Evolutionary conservation across 2,113 vertebrate species (phyloP), one percentile per base, ranked within the genome.

Genomic region (Pelecanus crispus): DNA sequence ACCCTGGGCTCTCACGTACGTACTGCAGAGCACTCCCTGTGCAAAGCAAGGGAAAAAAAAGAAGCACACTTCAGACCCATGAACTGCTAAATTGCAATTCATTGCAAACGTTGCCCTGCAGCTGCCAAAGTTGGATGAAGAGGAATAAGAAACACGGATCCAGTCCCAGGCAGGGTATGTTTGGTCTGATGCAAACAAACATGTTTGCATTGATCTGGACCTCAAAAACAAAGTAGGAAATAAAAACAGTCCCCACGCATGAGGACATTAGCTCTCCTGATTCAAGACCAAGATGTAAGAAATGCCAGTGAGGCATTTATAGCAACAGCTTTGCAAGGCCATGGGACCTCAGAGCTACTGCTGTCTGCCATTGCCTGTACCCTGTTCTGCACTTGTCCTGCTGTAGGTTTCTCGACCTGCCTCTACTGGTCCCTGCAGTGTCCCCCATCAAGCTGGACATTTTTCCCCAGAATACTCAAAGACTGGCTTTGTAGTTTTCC

Each of bases 111-210:
- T 52, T 81, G 38, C 61, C 36, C 70, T 71, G 4, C 0, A 0
- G 68, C 65, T 95, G 92, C 75, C 26, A 31, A 78, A 86, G 71
- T 7, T 73, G 77, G 72, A 88, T 61, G 68, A 21, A 61, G 83
- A 77, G 86, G 45, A 91, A 52, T 63, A 86, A 83, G 83, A 70
- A 91, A 32, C 17, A 50, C 73, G 90, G 81, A 84, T 31, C 34
- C 50, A 29, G 50, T 91, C 49, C 87, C 77, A 94, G 89, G 55
- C 83, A 81, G 77, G 20, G 34, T 58, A 74, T 84, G 45, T 94
- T 91, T 86, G 58, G 56, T 77, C 29, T 86, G 80, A 84, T 73
- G 44, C 40, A 86, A 96, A 77, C 62, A 88, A 96, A 87, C 45
- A 56, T 77, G 71, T 68, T 86, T 91, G 80, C 70, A 61, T 83